Percentiles rank a stretch among this genome's conserved stretches.
Evolutionary conservation across 2,113 vertebrate species (phyloP).

Genomic region (Eonycteris spelaea): DNA sequence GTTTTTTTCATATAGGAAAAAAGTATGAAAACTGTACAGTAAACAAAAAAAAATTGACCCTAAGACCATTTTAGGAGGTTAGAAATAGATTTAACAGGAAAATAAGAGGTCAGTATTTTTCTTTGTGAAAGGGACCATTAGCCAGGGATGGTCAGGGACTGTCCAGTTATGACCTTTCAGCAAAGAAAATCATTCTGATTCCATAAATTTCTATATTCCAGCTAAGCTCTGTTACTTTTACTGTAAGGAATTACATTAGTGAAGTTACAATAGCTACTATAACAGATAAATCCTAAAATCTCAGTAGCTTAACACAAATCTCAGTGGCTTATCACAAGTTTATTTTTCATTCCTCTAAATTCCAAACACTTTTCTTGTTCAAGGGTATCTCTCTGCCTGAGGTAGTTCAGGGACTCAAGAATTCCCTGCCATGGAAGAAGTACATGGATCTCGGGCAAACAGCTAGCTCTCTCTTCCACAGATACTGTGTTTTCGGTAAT

Average conservation of each 20-base stretch:
- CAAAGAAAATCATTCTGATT: not conserved
- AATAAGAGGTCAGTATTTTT: not conserved
- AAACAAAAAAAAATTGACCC: not conserved
- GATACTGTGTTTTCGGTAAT: not conserved
- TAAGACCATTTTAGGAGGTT: not conserved
- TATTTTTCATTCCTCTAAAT: not conserved
- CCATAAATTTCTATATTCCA: not conserved
- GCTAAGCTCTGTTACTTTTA: slow-evolving; percentile 10
- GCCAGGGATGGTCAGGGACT: not conserved
- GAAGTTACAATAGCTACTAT: not conserved
- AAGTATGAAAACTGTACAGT: not conserved
- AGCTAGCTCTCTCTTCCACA: not conserved
- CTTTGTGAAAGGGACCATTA: not conserved
- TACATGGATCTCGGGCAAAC: not conserved
- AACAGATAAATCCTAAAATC: slow-evolving; percentile 20
- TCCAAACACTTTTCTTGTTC: not conserved
- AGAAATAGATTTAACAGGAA: not conserved
- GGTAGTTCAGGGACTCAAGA: not conserved
- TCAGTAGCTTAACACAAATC: not conserved
- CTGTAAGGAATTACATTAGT: not conserved
- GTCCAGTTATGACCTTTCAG: not conserved
- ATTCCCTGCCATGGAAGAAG: not conserved
- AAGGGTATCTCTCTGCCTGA: not conserved
- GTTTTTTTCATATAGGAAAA: not conserved
- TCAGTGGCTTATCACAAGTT: not conserved